These are phyloP conservation scores for Synergus umbraculus DNA, from an alignment of 2,888 invertebrate species.

Conservation along the genomic window DNA sequence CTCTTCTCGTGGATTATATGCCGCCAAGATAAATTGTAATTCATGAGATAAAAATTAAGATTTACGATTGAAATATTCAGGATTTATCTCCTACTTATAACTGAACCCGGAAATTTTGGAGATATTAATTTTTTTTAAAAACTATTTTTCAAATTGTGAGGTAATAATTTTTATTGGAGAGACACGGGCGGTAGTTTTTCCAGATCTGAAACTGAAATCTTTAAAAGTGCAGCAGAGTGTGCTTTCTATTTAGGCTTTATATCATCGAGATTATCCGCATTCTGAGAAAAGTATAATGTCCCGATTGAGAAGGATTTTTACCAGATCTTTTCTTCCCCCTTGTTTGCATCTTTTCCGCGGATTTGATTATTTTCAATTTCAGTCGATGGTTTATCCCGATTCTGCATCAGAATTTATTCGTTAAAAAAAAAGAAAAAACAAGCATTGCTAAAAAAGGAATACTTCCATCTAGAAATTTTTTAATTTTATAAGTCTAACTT, in stretches of 20 bases:
- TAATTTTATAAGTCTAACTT: no score
- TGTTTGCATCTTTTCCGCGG: not conserved
- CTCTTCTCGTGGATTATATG: conserved; percentile 45
- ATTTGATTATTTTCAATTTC: not conserved
- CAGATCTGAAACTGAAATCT: not conserved
- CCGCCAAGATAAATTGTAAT: conserved; percentile 54
- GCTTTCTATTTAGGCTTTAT: not conserved
- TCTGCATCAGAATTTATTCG: not conserved
- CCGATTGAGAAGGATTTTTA: not conserved
- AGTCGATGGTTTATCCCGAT: not conserved
- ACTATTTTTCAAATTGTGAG: not conserved
- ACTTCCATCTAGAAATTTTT: no score
- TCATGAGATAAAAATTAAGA: conserved; percentile 1
- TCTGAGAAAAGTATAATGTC: not conserved
- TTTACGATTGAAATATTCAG: not conserved
- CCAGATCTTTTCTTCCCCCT: not conserved
- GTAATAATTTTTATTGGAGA: not conserved
- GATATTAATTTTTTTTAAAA: no score
- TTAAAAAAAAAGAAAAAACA: not conserved
- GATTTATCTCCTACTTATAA: no score
- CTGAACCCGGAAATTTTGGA: no score
- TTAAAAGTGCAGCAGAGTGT: not conserved
- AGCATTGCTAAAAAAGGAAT: not conserved
- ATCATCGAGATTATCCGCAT: not conserved
- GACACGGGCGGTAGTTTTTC: not conserved